Percentiles rank a stretch among this genome's conserved stretches.
phyloP scores from a whole-genome alignment of 2,113 vertebrate genomes.

The Campylomormyrus tamandua region DNA sequence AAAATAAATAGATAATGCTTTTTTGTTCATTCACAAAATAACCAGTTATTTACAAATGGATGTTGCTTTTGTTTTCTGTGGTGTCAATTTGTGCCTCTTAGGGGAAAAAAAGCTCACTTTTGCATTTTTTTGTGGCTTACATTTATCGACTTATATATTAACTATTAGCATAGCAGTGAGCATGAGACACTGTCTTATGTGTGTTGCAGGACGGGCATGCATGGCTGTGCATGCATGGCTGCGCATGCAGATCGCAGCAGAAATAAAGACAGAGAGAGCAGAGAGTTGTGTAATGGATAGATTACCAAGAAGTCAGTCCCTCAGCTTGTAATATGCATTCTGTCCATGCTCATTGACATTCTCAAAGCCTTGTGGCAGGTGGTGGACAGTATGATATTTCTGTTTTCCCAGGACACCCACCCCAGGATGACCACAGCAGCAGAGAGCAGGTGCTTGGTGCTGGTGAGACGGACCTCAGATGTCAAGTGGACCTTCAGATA shows the following conservation, averaged over 20 bases:
- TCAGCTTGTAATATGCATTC: conserved; percentile 25
- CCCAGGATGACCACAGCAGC: not conserved
- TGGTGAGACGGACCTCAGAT: not conserved
- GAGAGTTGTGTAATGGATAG: conserved; percentile 32
- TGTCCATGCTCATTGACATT: conserved; percentile 32
- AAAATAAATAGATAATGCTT: not conserved
- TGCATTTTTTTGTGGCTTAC: not conserved
- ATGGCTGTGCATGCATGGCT: not conserved
- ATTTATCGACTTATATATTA: not conserved
- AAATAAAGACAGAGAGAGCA: not conserved
- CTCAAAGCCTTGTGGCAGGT: conserved; percentile 10
- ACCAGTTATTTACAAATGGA: not conserved
- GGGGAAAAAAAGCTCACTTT: not conserved
- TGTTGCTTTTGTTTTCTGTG: not conserved
- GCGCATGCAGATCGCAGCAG: not conserved
- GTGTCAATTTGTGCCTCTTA: not conserved
- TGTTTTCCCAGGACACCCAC: not conserved
- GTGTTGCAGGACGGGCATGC: not conserved
- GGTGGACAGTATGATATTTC: conserved; percentile 17
- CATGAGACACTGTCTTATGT: not conserved
- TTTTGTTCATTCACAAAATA: not conserved
- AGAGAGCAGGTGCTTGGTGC: not conserved
- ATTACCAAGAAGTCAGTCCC: conserved; percentile 26
- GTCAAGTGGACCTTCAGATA: not conserved
- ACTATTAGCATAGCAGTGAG: not conserved